These are phyloP conservation scores for Eupithecia centaureata DNA, from an alignment of 2,888 invertebrate species.

Conservation along the genomic window DNA sequence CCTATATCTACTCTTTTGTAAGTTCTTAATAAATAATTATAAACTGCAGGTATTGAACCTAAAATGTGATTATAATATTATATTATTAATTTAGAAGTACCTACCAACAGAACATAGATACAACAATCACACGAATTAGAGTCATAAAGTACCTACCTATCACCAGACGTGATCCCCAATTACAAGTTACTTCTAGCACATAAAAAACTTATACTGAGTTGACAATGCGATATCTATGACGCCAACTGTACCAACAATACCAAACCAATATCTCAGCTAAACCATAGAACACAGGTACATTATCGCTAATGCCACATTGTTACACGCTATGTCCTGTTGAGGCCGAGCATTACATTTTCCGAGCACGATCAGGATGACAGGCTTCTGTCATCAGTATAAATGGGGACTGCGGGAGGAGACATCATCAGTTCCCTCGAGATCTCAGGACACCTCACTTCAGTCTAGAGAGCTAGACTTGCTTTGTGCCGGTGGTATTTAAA, in stretches of 20 bases:
- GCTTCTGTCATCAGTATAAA: constrained; percentile 63
- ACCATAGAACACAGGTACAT: constrained; percentile 54
- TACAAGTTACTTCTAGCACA: no score
- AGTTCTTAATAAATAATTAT: no score
- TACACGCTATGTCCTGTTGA: constrained; percentile 49
- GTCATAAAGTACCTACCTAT: no score
- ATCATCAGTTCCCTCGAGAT: constrained; percentile 45
- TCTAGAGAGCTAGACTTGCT: constrained; percentile 68
- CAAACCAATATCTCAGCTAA: constrained; percentile 5
- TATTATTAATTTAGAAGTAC: no score
- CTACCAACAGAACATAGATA: no score
- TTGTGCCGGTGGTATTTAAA: constrained; percentile 33
- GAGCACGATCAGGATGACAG: constrained; percentile 67
- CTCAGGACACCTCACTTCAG: constrained; percentile 60
- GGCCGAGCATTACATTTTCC: constrained; percentile 73
- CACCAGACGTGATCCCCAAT: no score
- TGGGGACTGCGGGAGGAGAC: constrained; percentile 43
- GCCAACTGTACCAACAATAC: constrained; percentile 5
- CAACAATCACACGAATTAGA: no score
- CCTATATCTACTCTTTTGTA: no score
- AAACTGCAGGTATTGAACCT: no score
- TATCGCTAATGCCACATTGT: constrained; percentile 79
- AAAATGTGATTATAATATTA: no score
- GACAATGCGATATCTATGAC: not conserved
- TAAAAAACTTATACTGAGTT: no score